phyloP scores from a whole-genome alignment of 1,140 invertebrate species.

The Drosophila sechellia region DNA sequence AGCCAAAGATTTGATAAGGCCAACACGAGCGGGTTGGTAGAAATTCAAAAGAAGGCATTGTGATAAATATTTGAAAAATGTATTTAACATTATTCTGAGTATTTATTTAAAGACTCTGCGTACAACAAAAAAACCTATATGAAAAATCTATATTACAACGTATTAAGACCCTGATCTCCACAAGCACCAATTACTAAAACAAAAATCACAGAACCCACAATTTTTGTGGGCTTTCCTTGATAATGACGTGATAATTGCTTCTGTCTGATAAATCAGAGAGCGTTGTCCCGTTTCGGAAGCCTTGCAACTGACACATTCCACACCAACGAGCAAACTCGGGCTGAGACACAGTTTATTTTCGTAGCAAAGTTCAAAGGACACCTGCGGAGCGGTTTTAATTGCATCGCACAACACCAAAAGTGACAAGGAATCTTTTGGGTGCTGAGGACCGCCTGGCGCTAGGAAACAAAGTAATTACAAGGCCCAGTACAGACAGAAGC shows the following conservation, averaged over 20 bases:
- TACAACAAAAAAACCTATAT: no score
- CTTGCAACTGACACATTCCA: constrained; percentile 82
- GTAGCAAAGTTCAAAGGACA: constrained; percentile 80
- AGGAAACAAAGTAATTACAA: constrained; percentile 79
- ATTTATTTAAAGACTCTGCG: no score
- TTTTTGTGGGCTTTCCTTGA: constrained; percentile 61
- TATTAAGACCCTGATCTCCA: background rate
- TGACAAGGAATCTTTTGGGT: constrained; percentile 59
- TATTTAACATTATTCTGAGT: no score
- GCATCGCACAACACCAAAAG: constrained; percentile 69
- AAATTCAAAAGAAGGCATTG: no score
- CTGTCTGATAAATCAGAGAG: constrained; percentile 36
- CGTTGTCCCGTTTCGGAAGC: constrained; percentile 73
- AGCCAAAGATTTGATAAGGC: no score
- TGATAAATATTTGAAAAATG: no score
- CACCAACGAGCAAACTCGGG: constrained; percentile 11
- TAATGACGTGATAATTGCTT: constrained; percentile 83
- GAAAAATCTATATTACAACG: background rate
- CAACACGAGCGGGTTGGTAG: no score
- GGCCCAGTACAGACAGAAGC: constrained; percentile 22
- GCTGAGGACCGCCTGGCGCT: constrained; percentile 55
- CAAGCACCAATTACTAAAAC: constrained; percentile 2
- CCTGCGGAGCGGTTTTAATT: constrained; percentile 84
- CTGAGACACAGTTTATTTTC: constrained; percentile 56
- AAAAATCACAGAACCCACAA: constrained; percentile 33